These are phyloP conservation scores for Pelochelys cantorii DNA, from an alignment of 2,797 vertebrate genomes.

Conservation along the genomic window DNA sequence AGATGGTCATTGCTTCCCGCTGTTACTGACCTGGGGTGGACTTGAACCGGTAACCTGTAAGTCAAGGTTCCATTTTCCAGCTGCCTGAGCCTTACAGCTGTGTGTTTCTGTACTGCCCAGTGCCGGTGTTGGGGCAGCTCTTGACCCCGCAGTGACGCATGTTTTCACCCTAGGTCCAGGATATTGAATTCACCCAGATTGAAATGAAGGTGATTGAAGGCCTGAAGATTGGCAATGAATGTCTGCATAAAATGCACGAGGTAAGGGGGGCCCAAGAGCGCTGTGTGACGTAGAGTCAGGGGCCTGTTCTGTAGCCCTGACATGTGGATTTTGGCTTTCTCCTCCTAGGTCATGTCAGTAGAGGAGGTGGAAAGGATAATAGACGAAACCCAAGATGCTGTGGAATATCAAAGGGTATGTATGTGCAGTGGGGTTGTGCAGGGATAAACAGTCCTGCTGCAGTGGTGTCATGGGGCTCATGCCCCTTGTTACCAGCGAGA, in stretches of 20 bases:
- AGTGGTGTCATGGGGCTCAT: accelerated
- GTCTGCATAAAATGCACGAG: slow-evolving; percentile 89
- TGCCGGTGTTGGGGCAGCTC: accelerated
- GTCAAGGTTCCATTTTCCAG: accelerated
- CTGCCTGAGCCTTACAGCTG: not conserved
- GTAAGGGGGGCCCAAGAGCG: slow-evolving; percentile 10
- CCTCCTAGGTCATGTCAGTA: slow-evolving; percentile 91
- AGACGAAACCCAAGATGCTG: slow-evolving; percentile 93
- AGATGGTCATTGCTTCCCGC: not conserved
- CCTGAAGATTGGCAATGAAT: slow-evolving; percentile 92
- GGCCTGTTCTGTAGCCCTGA: not conserved
- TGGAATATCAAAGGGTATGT: slow-evolving; percentile 94
- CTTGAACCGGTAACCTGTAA: accelerated
- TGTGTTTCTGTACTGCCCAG: accelerated
- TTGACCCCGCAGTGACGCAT: not conserved
- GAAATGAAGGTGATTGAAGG: slow-evolving; percentile 95
- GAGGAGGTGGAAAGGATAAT: slow-evolving; percentile 95
- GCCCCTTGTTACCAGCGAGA: not conserved
- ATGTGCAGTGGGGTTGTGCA: accelerated
- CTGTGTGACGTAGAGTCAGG: accelerated
- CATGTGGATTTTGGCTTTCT: not conserved
- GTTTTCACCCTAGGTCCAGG: slow-evolving; percentile 67
- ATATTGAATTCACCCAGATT: slow-evolving; percentile 95
- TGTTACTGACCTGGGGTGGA: accelerated
- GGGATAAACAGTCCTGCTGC: accelerated